These are phyloP conservation scores for Blomia tropicalis DNA, from an alignment of 2,888 invertebrate species.

Conservation along the genomic window DNA sequence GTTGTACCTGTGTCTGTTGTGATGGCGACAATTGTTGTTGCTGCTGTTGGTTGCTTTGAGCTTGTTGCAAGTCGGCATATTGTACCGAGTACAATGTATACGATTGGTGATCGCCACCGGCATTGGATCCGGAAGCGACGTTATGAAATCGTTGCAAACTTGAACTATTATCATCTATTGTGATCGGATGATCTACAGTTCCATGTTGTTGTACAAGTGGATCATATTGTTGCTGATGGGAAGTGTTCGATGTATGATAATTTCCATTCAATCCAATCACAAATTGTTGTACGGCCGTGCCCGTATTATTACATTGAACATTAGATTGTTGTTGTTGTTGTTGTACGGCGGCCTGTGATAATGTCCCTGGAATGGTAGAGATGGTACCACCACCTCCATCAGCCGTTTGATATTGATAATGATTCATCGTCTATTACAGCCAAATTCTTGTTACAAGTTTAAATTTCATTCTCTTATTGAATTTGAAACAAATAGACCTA, in stretches of 20 bases:
- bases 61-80: background rate
- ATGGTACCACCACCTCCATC: background rate
- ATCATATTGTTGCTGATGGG: background rate
- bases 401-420: background rate
- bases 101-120: background rate
- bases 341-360: background rate
- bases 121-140: too few species aligned
- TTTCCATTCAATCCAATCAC: conserved; percentile 2
- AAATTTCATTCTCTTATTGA: too few species aligned
- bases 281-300: background rate
- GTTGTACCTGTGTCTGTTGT: background rate
- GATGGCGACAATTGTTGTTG: too few species aligned
- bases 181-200: background rate
- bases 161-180: too few species aligned
- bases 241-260: background rate
- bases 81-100: background rate
- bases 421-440: too few species aligned
- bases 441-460: too few species aligned
- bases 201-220: background rate
- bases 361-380: too few species aligned
- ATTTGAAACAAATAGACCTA: too few species aligned
- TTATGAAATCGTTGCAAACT: too few species aligned
- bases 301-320: background rate
- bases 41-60: background rate
- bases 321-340: background rate